phyloP scores from a whole-genome alignment of 2,888 invertebrate genomes.

The Orchesellides sinensis region DNA sequence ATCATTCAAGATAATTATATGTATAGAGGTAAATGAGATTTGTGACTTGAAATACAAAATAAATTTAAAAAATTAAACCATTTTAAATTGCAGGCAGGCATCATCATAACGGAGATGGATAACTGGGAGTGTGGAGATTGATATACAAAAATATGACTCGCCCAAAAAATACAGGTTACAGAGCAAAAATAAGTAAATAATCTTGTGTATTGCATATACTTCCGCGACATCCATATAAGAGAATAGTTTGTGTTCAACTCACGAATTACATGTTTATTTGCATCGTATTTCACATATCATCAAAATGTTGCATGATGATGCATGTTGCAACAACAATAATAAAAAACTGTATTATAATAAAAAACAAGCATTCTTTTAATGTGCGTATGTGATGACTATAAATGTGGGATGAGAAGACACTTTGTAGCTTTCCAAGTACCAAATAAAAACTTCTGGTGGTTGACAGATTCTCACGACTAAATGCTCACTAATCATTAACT shows the following conservation, averaged over 20 bases:
- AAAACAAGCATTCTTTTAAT: neutral
- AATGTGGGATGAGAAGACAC: neutral
- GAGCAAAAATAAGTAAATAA: neutral
- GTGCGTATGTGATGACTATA: neutral
- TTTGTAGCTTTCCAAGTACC: conserved; percentile 18
- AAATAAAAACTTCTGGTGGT: conserved; percentile 5
- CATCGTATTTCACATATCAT: neutral
- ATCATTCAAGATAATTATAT: too few relatives aligned
- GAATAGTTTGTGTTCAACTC: conserved; percentile 38
- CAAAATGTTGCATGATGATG: neutral
- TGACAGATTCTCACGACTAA: conserved; percentile 10
- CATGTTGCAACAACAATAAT: neutral
- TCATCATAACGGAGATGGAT: neutral
- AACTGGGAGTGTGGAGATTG: too few relatives aligned
- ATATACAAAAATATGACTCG: conserved; percentile 18
- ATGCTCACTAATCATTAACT: neutral
- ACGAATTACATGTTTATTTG: conserved; percentile 23
- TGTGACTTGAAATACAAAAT: too few relatives aligned
- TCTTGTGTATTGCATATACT: conserved; percentile 11
- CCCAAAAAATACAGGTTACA: conserved; percentile 21
- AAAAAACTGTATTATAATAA: neutral
- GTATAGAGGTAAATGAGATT: too few relatives aligned
- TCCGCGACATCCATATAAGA: conserved; percentile 6
- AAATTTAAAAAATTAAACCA: too few relatives aligned
- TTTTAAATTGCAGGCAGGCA: too few relatives aligned